phyloP scores from a whole-genome alignment of 2,888 invertebrate species.

The Spicauda simplicius region DNA sequence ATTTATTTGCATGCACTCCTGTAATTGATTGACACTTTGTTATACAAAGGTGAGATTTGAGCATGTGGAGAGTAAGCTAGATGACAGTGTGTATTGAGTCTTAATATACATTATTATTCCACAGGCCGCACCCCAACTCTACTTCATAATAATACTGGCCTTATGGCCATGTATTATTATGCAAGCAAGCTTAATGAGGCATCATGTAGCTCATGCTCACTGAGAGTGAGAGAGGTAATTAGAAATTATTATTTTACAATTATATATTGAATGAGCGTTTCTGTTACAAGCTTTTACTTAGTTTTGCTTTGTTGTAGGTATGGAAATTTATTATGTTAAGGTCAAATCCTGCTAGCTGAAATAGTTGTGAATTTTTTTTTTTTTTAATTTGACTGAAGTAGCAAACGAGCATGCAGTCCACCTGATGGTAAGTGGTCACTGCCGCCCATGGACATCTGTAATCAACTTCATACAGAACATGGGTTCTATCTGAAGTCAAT shows the following conservation, averaged over 20 bases:
- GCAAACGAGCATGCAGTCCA: too few relatives aligned
- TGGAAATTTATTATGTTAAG: too few relatives aligned
- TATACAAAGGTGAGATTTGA: background rate
- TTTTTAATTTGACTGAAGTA: too few relatives aligned
- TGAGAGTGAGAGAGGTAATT: slow-evolving; percentile 52
- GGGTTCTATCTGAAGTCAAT: too few relatives aligned
- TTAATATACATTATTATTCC: background rate
- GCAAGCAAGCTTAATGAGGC: slow-evolving; percentile 88
- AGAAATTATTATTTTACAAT: background rate
- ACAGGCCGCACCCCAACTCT: slow-evolving; percentile 23
- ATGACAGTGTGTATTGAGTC: background rate
- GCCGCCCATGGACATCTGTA: too few relatives aligned
- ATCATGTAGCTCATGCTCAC: slow-evolving; percentile 84
- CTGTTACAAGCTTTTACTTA: background rate
- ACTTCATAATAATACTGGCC: slow-evolving; percentile 15
- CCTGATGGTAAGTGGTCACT: too few relatives aligned
- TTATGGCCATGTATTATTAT: slow-evolving; percentile 89
- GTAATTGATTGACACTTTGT: background rate
- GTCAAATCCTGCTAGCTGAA: too few relatives aligned
- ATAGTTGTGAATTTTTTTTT: too few relatives aligned
- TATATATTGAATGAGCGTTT: background rate
- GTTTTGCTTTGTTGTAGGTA: background rate
- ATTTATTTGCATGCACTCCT: background rate
- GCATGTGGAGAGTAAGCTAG: background rate
- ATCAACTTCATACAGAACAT: too few relatives aligned